Evolutionary conservation across 2,797 vertebrate species (phyloP).

Genomic region (Capromys pilorides): DNA sequence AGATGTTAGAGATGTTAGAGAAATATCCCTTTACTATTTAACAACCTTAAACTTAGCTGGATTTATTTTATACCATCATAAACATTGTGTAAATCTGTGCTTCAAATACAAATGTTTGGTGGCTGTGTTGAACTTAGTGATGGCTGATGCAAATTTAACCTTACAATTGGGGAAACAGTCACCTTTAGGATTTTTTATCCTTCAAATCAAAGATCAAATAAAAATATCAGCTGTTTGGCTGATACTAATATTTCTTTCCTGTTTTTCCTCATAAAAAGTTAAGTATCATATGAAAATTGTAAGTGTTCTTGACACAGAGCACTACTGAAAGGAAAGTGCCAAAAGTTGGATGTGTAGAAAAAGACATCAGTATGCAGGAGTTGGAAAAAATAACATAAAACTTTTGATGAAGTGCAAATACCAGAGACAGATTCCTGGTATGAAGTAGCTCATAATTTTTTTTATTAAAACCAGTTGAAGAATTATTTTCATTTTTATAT

Average conservation of each 20-base stretch:
- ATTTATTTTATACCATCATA: not conserved
- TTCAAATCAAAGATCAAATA: slow-evolving; percentile 11
- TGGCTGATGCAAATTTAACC: not conserved
- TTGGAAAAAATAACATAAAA: not conserved
- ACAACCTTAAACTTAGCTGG: not conserved
- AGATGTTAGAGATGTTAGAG: not conserved
- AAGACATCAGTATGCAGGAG: not conserved
- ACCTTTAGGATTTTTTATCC: not conserved
- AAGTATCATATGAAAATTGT: slow-evolving; percentile 5
- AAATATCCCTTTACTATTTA: not conserved
- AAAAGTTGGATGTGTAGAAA: slow-evolving; percentile 47
- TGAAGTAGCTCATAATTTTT: not conserved
- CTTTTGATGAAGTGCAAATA: not conserved
- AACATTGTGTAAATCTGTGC: not conserved
- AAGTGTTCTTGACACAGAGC: slow-evolving; percentile 35
- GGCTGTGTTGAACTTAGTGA: not conserved
- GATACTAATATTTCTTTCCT: not conserved
- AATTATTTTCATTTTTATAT: slow-evolving; percentile 22
- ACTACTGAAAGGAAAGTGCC: slow-evolving; percentile 19
- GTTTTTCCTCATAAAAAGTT: slow-evolving; percentile 34
- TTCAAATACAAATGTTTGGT: too few relatives aligned
- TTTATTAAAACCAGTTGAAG: not conserved
- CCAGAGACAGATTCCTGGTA: not conserved
- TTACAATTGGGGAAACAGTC: not conserved
- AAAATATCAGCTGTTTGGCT: not conserved